Percentiles rank a stretch among this genome's conserved stretches.
Evolutionary conservation across 2,797 vertebrate genomes (phyloP).

Genomic region (Acrossocheilus wenchowensis): DNA sequence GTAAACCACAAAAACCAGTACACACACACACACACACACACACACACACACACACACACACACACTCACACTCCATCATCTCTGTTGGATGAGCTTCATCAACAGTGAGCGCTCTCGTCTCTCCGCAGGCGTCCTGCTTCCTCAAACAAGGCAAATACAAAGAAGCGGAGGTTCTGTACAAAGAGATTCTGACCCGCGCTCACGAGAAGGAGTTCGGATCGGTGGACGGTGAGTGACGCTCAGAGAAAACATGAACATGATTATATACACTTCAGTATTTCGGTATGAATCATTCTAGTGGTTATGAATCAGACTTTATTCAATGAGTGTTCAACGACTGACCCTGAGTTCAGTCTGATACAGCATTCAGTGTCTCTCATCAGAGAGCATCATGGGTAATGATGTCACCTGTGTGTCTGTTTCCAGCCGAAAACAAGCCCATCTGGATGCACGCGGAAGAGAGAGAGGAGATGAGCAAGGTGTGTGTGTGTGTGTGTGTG

Average conservation of each 20-base stretch:
- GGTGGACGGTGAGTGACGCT: conserved; percentile 88
- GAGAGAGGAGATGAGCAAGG: conserved; percentile 97
- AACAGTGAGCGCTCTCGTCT: neutral
- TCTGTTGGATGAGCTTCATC: too few species aligned
- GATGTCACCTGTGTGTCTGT: conserved; percentile 66
- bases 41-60: neutral
- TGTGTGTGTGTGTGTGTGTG: conserved; percentile 72
- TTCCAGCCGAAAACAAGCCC: conserved; percentile 94
- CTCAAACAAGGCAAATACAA: conserved; percentile 98
- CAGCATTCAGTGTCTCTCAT: neutral
- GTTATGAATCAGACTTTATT: neutral
- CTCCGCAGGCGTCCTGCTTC: conserved; percentile 92
- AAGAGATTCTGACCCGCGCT: conserved; percentile 97
- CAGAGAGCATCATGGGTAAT: conserved; percentile 51
- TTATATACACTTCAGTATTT: neutral
- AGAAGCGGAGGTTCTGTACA: conserved; percentile 95
- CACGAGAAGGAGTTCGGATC: conserved; percentile 98
- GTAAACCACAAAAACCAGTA: too few species aligned
- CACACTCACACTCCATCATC: too few species aligned
- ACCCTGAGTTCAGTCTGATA: neutral
- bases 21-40: too few species aligned
- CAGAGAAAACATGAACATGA: neutral
- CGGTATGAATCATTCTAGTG: neutral
- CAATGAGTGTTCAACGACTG: too few species aligned
- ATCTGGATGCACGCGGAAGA: conserved; percentile 99